Evolutionary conservation across 2,888 invertebrate species (phyloP).

Genomic region (Aspidiotus destructor): DNA sequence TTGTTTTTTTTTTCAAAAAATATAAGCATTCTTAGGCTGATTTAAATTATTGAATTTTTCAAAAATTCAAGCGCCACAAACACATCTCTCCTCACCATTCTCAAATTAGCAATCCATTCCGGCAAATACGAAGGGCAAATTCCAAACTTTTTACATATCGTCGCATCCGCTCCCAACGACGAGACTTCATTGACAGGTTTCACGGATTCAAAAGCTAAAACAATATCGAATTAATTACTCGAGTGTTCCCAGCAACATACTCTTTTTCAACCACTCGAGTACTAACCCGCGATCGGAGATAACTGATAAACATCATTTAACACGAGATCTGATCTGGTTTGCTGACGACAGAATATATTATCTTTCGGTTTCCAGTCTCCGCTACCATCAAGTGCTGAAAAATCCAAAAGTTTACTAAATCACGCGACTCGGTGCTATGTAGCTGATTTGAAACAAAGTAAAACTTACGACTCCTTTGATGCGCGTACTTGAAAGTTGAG

Average conservation of each 20-base stretch:
- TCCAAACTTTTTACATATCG: constrained; percentile 25
- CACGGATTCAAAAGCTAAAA: constrained; percentile 20
- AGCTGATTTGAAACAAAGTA: neutral
- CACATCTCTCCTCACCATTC: constrained; percentile 20
- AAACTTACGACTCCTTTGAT: neutral
- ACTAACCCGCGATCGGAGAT: constrained; percentile 19
- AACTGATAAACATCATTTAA: constrained; percentile 23
- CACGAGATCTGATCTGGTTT: constrained; percentile 11
- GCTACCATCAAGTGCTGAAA: constrained; percentile 5
- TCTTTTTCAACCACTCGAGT: neutral
- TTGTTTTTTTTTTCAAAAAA: no score
- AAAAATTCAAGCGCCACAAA: no score
- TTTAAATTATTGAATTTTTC: no score
- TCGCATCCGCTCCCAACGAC: constrained; percentile 21
- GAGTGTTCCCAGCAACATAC: neutral
- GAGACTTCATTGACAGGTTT: constrained; percentile 27
- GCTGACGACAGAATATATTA: constrained; percentile 14
- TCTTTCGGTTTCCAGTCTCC: constrained; percentile 20
- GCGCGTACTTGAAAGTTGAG: neutral
- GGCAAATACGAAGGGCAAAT: constrained; percentile 11
- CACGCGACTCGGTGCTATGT: neutral
- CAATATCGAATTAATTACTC: neutral
- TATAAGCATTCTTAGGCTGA: no score
- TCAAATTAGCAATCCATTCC: constrained; percentile 52
- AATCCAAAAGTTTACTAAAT: neutral